Evolutionary conservation across 2,888 invertebrate genomes (phyloP), one percentile per base, ranked within the genome.

Genomic region (Unio pictorum): DNA sequence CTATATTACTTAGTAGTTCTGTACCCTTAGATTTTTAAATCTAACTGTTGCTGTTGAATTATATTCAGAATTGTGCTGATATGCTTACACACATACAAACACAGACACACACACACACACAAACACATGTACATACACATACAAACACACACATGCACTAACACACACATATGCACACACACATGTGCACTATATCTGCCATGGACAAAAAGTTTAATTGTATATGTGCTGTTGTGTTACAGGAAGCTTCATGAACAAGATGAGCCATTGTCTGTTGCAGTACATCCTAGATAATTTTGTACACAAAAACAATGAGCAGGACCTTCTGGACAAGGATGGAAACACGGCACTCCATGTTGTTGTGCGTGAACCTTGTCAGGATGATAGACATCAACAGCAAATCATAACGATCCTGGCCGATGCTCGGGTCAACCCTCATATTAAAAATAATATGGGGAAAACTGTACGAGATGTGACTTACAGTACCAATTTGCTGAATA

Each of bases 301-400:
- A 4, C 59, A 60, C 11, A 71, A 64, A 4, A 62, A 55, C 3
- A 30, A 58, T 11, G 81, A 82, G 45, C 68, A 70, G 20, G 79
- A 81, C 65, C 61, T 76, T 11, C 58, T 67, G 30, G 85, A 85
- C 68, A 62, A 23, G 20, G 67, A 74, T 11, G 81, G 82, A 28
- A 85, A 85, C 69, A 84, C 85, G 0, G 78, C 74, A 3, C 73
- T 81, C 11, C 81, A 81, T 64, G 57, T 66, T 4, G 73, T 76
- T 6, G 28, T 76, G 1, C 71, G 56, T 34, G 69, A 74, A 28
- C 45, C 30, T 3, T 59, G 56, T 11, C 57, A 63, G 4, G 54
- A 64, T 30, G 20, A n/a, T 1, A n/a, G 1, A 34, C 17, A 26
- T 17, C 28, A 20, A 26, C 59, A n/a, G 69, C 79, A 26, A 17